Percentiles rank a stretch among this genome's conserved stretches.
phyloP scores from a whole-genome alignment of 2,888 invertebrate species.

The Ceriagrion tenellum region DNA sequence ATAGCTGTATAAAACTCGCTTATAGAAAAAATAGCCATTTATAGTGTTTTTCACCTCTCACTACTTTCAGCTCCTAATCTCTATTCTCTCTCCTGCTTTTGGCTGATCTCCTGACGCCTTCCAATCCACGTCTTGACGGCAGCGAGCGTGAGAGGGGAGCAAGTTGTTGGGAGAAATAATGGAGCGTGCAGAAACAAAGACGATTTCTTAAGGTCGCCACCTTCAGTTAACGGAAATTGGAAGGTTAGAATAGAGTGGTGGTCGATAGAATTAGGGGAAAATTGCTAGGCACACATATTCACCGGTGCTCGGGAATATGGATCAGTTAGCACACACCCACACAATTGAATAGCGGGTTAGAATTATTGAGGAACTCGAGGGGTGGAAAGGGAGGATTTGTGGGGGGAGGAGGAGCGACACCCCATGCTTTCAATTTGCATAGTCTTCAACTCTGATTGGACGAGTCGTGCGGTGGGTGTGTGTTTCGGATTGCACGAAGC shows the following conservation, averaged over 20 bases:
- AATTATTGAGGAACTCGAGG: background rate
- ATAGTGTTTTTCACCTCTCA: no score
- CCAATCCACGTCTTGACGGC: no score
- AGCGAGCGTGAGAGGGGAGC: no score
- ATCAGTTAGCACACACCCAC: background rate
- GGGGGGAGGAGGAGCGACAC: no score
- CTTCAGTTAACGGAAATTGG: background rate
- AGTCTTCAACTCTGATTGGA: background rate
- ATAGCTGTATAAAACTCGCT: no score
- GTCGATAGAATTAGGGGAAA: background rate
- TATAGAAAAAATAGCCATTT: no score
- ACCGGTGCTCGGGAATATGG: background rate
- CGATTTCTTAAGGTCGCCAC: background rate
- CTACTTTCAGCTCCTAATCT: no score
- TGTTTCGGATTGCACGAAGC: background rate
- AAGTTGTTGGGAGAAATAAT: no score
- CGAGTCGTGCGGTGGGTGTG: background rate
- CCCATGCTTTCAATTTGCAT: background rate
- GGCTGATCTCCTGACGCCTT: no score
- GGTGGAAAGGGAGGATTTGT: no score
- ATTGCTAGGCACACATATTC: background rate
- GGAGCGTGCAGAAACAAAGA: background rate
- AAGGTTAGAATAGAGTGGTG: background rate
- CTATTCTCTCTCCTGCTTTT: no score
- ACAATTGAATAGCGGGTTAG: background rate